Evolutionary conservation across 2,113 vertebrate species (phyloP).

Genomic region (Cyphomyrus plagiostoma): DNA sequence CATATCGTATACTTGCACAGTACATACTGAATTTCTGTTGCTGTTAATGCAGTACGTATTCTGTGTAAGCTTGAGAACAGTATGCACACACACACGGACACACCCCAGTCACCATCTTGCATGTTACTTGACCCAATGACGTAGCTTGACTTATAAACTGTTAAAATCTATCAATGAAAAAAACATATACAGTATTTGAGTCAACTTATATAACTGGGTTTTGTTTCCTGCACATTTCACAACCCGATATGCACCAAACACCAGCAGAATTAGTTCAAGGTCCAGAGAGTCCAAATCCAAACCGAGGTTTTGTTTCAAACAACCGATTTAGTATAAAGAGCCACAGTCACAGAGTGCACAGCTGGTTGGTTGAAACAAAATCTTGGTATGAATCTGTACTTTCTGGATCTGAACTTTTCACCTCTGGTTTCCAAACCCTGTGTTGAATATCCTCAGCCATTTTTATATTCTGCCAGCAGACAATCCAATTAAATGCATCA

Average conservation of each 20-base stretch:
- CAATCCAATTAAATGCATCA: neutral
- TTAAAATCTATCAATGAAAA: neutral
- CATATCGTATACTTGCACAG: neutral
- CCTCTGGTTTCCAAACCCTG: neutral
- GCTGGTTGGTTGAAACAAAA: neutral
- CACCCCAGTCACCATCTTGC: neutral
- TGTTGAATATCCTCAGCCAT: neutral
- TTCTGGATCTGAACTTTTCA: neutral
- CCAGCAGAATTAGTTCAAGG: neutral
- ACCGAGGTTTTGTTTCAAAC: neutral
- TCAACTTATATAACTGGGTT: neutral
- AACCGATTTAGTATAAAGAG: neutral
- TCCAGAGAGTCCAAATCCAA: neutral
- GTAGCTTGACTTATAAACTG: neutral
- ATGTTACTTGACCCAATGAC: neutral
- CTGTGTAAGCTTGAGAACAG: neutral
- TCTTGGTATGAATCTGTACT: neutral
- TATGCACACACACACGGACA: neutral
- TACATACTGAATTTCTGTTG: neutral
- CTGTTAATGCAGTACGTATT: neutral
- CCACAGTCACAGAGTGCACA: neutral
- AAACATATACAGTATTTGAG: neutral
- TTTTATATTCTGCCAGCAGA: neutral
- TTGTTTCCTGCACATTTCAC: neutral
- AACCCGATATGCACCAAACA: neutral